Evolutionary conservation across 2,113 vertebrate genomes (phyloP), one percentile per base, ranked within the genome.

Genomic region (Sciurus niger): DNA sequence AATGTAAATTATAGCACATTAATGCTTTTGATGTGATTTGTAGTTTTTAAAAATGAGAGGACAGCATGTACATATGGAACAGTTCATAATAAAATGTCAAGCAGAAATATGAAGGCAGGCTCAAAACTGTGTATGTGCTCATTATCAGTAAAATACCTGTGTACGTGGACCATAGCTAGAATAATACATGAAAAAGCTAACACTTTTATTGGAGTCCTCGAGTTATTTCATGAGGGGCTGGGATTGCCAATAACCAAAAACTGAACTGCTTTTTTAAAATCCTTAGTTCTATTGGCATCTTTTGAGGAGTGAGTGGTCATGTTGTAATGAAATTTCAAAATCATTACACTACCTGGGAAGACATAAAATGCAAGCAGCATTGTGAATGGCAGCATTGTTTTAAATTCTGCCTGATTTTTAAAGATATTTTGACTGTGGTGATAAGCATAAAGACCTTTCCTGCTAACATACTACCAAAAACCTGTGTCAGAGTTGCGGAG

Each of bases 331-430:
- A 28, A 80, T 76, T 89, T 70, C 74, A 95, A 51, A 72, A 48
- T 82, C 46, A 58, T n/a, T 20, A 40, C 13, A 22, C 55, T 70
- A 8, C 32, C 82, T 92, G 55, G 73, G 58, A 86, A 92, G 74
- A 73, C 34, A 63, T 78, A 84, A 79, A 86, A 17, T 83, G 30
- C n/a, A 48, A 14, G 6, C 25, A 95, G 51, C 67, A 74, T 68
- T 74, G 24, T 51, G n/a, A 87, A 43, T 73, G 37, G 63, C 20
- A n/a, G 11, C 74, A 5, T 55, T 91, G 55, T 58, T 93, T 89
- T 80, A 51, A 48, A 85, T 55, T 30, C 55, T 85, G n/a, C 65
- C 76, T 78, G 87, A 70, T 48, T 93, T 83, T 83, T 84, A 51
- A 74, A 95, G 74, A 30, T 48, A 46, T 30, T 53, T 84, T 86